Evolutionary conservation across 2,888 invertebrate species (phyloP).

Genomic region (Philonicus albiceps): DNA sequence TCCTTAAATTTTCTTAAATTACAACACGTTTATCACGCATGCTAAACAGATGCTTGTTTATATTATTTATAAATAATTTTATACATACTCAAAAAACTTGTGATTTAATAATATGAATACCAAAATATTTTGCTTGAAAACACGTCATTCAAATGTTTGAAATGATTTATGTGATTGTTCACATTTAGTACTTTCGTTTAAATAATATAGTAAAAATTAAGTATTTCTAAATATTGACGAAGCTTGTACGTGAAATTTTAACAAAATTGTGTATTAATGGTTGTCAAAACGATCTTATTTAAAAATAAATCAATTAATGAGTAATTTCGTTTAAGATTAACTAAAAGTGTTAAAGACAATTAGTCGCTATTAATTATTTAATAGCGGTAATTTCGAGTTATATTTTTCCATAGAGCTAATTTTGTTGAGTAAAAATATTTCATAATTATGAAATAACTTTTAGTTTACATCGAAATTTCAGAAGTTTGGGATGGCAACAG

Average conservation of each 20-base stretch:
- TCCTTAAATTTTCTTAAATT: neutral
- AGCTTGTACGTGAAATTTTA: too few species aligned
- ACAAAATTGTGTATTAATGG: too few species aligned
- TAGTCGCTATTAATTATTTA: neutral
- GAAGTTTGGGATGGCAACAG: neutral
- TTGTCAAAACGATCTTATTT: too few species aligned
- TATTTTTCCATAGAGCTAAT: neutral
- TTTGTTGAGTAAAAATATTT: neutral
- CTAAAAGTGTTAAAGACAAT: neutral
- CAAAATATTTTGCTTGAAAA: neutral
- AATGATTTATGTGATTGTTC: neutral
- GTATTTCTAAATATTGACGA: too few species aligned
- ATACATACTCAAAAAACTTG: neutral
- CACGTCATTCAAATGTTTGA: neutral
- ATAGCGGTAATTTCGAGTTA: neutral
- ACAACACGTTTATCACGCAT: neutral
- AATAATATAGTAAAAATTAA: too few species aligned
- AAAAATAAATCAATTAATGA: too few species aligned
- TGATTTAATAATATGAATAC: neutral
- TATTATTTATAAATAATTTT: neutral
- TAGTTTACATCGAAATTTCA: neutral
- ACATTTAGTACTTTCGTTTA: too few species aligned
- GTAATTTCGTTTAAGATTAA: neutral
- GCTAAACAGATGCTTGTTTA: neutral
- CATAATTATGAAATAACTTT: neutral